Evolutionary conservation across 2,888 invertebrate genomes (phyloP).

Genomic region (Malthinus seriepunctatus): DNA sequence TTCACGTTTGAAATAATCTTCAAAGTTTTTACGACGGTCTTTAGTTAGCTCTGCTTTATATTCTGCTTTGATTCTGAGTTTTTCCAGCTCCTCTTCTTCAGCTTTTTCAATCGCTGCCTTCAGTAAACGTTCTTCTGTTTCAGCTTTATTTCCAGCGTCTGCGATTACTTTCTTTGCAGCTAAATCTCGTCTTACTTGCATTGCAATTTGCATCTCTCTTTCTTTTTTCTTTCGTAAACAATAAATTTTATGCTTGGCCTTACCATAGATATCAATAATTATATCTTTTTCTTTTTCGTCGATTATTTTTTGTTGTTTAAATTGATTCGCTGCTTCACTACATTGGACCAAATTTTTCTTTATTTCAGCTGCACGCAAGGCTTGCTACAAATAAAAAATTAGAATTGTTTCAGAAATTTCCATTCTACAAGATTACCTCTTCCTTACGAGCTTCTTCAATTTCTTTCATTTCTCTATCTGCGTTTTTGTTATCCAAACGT

Average conservation of each 20-base stretch:
- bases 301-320: constrained; percentile 47
- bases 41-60: constrained; percentile 44
- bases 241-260: constrained; percentile 54
- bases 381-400: constrained; percentile 30
- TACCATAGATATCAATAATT: constrained; percentile 54
- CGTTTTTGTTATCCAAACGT: constrained; percentile 41
- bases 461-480: constrained; percentile 47
- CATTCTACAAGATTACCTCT: constrained; percentile 34
- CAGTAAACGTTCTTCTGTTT: constrained; percentile 56
- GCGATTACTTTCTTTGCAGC: constrained; percentile 56
- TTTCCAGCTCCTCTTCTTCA: constrained; percentile 50
- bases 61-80: constrained; percentile 45
- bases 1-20: constrained; percentile 47
- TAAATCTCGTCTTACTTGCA: constrained; percentile 53
- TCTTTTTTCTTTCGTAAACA: constrained; percentile 51
- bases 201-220: constrained; percentile 52
- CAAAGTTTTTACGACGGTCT: constrained; percentile 40
- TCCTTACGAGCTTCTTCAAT: constrained; percentile 48
- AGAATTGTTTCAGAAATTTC: no score
- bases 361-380: constrained; percentile 38
- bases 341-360: constrained; percentile 44
- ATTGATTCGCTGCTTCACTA: constrained; percentile 37
- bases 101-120: constrained; percentile 58
- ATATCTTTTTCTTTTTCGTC: constrained; percentile 56
- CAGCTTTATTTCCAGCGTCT: constrained; percentile 53